These are phyloP conservation scores for Oxygymnocypris stewartii DNA, from an alignment of 2,113 vertebrate species.

Conservation along the genomic window DNA sequence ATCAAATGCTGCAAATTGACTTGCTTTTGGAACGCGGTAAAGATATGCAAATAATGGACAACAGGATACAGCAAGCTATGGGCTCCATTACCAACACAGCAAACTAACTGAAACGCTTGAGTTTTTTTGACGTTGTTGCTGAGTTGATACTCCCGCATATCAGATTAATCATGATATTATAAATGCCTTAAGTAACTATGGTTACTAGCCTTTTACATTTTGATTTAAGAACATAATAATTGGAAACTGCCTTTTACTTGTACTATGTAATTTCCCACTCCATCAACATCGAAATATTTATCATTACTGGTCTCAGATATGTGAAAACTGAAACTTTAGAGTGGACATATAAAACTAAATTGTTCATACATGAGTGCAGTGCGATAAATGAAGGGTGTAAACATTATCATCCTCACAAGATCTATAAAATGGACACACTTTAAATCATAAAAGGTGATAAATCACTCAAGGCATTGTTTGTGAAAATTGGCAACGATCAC, in stretches of 20 bases:
- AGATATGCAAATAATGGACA: background rate
- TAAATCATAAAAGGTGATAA: constrained; percentile 32
- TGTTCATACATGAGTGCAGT: background rate
- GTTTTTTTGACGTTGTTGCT: background rate
- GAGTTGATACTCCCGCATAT: background rate
- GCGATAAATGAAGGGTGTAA: background rate
- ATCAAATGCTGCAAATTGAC: background rate
- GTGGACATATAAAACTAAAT: background rate
- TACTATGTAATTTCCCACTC: background rate
- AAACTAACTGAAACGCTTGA: background rate
- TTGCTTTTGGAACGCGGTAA: background rate
- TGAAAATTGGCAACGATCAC: constrained; percentile 19
- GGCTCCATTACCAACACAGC: background rate
- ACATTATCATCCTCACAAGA: background rate
- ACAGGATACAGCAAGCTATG: background rate
- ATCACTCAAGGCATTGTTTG: constrained; percentile 37
- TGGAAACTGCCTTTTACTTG: background rate
- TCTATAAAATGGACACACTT: constrained; percentile 6
- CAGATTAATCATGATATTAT: background rate
- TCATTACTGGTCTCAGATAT: background rate
- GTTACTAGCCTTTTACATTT: background rate
- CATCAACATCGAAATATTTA: background rate
- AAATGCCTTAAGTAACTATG: background rate
- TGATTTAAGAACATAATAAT: background rate
- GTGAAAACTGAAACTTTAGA: background rate